These are phyloP conservation scores for Tortrix viridana DNA, from an alignment of 2,888 invertebrate genomes.

Conservation along the genomic window DNA sequence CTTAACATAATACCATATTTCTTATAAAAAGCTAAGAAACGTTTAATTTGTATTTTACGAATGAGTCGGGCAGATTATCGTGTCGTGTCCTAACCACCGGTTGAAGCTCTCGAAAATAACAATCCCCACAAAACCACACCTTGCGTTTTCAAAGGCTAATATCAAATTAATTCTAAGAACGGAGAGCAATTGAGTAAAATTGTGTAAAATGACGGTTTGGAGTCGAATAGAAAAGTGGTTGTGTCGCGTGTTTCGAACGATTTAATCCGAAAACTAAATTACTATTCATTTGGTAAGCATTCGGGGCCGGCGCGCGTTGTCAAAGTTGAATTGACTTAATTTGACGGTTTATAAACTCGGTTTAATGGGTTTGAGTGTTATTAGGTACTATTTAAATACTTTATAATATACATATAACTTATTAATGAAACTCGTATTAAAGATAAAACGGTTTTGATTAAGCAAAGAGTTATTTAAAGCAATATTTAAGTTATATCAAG, in stretches of 20 bases:
- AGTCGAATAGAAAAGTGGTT: slow-evolving; percentile 83
- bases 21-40: slow-evolving; percentile 30
- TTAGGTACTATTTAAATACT: too few species aligned
- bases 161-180: slow-evolving; percentile 83
- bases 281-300: slow-evolving; percentile 82
- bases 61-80: slow-evolving; percentile 68
- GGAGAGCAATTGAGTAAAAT: slow-evolving; percentile 82
- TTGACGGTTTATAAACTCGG: slow-evolving; percentile 55
- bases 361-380: slow-evolving; percentile 41
- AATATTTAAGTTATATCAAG: too few species aligned
- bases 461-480: too few species aligned
- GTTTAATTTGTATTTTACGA: slow-evolving; percentile 37
- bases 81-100: slow-evolving; percentile 74
- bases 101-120: slow-evolving; percentile 78
- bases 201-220: slow-evolving; percentile 83
- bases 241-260: slow-evolving; percentile 83
- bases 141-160: slow-evolving; percentile 83
- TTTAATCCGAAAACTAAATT: slow-evolving; percentile 83
- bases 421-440: too few species aligned
- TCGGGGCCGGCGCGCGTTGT: slow-evolving; percentile 73
- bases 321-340: slow-evolving; percentile 73
- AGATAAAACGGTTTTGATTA: too few species aligned
- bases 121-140: slow-evolving; percentile 79
- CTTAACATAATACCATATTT: slow-evolving; percentile 29
- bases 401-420: too few species aligned